These are phyloP conservation scores for Oxyruncus cristatus DNA, from an alignment of 2,113 vertebrate species.

Conservation along the genomic window DNA sequence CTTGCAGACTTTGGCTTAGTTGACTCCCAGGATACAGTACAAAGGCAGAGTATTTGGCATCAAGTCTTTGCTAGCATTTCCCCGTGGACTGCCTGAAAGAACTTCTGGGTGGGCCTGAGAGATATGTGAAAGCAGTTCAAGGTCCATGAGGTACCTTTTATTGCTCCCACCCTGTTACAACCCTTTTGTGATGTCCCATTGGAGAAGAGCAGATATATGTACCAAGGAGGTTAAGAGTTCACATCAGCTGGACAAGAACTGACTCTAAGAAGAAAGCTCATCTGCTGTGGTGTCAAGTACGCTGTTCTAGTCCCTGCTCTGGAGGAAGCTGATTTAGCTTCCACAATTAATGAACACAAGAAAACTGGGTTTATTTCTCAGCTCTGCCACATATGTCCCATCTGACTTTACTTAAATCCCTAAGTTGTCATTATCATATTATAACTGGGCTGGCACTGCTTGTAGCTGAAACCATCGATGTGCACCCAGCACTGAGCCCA, in stretches of 20 bases:
- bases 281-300: not conserved
- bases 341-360: not conserved
- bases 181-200: not conserved
- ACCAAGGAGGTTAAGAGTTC: not conserved
- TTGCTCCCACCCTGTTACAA: not conserved
- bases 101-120: not conserved
- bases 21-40: not conserved
- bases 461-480: accelerated
- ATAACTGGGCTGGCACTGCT: not conserved
- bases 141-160: not conserved
- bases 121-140: not conserved
- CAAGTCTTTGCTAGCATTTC: not conserved
- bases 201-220: not conserved
- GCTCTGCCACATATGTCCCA: accelerated
- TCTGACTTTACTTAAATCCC: not conserved
- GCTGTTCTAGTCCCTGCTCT: not conserved
- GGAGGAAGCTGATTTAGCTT: not conserved
- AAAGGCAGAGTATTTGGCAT: not conserved
- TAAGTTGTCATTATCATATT: accelerated
- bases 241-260: not conserved
- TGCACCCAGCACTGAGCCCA: not conserved
- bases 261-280: not conserved
- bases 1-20: not conserved
- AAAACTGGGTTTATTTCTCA: not conserved
- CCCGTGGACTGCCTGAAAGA: not conserved